Base-by-base conservation (phyloP, 2,113 vertebrate genomes). In the Raphicerus campestris region DNA sequence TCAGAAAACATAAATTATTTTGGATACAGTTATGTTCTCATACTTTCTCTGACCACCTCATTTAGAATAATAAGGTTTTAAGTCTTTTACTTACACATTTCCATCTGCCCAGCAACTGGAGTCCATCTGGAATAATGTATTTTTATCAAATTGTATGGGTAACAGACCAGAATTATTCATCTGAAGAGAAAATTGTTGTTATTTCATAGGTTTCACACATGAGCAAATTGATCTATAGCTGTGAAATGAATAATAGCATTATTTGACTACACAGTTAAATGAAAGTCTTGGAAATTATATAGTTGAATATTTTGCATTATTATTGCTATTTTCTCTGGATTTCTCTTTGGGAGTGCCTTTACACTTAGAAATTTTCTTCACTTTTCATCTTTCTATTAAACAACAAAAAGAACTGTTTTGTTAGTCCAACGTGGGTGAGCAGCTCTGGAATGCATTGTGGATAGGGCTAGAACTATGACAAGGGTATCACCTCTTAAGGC, bases 201-300 rank as follows among this genome's bases (percentile, higher is more conserved):
- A 91, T 98, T 96, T 96, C 87, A 89, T 11, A 96, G 81, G 77
- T 53, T 97, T 97, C 92, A 96, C 95, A 97, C 96, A 86, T 92
- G 90, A 96, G 87, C 75, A 92, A 97, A 98, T 92, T 96, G 96
- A 96, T 95, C 87, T 88, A 61, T 88, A 82, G 92, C 93, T 97
- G 85, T 97, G 96, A 97, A 95, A 96, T 97, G 94, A 97, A 93
- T 96, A 96, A 97, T 78, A 86, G 66, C 61, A 63, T 91, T 92
- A 96, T 94, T 96, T 89, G 87, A 97, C 92, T 88, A 49, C 42
- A 63, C 35, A 93, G 75, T 73, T 87, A 90, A 94, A 80, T 80
- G 83, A 84, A 97, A 94, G 87, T 85, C 45, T 89, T 92, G 14
- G 60, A 97, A 96, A 97, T 97, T 94, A 97, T 24, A 89, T 56